A percentile compares a stretch with the other conserved stretches of the same genome.
Conservation (phyloP, 1,140 invertebrate species). For the Tetragnatha versicolor region DNA sequence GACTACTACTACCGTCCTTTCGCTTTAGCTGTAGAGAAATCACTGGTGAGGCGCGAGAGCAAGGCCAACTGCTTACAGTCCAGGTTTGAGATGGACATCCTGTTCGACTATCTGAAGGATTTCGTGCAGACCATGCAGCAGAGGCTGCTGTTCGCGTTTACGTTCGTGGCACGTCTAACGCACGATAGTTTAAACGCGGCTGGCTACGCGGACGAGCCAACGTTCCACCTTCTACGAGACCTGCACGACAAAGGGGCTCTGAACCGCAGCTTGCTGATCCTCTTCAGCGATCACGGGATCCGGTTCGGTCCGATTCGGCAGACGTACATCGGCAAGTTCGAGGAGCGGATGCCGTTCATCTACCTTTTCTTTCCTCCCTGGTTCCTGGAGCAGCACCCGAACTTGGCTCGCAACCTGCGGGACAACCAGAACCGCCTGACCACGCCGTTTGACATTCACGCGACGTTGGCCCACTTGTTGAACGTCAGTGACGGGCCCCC, state of each 20-base stretch:
- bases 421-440: constrained; percentile 69
- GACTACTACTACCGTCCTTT: constrained; percentile 67
- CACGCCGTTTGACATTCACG: constrained; percentile 68
- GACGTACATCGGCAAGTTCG: constrained; percentile 75
- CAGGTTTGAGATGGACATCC: constrained; percentile 46
- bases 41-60: constrained; percentile 30
- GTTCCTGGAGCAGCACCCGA: constrained; percentile 72
- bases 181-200: constrained; percentile 63
- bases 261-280: constrained; percentile 73
- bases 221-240: constrained; percentile 60
- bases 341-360: constrained; percentile 76
- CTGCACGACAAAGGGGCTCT: constrained; percentile 61
- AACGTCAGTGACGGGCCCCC: neutral
- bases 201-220: constrained; percentile 60
- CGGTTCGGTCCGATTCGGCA: constrained; percentile 82
- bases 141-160: constrained; percentile 60
- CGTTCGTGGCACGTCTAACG: constrained; percentile 62
- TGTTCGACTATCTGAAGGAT: constrained; percentile 47
- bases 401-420: constrained; percentile 73
- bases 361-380: constrained; percentile 79
- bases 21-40: constrained; percentile 54
- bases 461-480: constrained; percentile 61
- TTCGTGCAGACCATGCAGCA: constrained; percentile 47
- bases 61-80: constrained; percentile 51
- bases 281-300: constrained; percentile 93